Percentiles rank a stretch among this genome's conserved stretches.
phyloP scores from a whole-genome alignment of 2,797 vertebrate genomes.

The Geotrypetes seraphini region DNA sequence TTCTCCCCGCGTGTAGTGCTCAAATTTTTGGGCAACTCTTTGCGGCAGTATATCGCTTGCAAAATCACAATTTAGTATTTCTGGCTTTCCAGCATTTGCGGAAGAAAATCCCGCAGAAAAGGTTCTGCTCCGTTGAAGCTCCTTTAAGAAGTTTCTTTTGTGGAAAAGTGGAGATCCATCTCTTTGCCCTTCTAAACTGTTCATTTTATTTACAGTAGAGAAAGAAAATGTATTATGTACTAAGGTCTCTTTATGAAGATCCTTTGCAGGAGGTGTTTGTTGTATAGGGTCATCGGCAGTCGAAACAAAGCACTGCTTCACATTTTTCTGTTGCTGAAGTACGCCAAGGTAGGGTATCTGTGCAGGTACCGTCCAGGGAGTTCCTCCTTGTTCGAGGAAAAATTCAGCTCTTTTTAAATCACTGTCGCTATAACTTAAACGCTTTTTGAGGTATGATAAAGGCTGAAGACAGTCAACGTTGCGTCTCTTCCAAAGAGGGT shows the following conservation, averaged over 20 bases:
- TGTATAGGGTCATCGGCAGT: not conserved
- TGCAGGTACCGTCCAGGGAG: slow-evolving; percentile 46
- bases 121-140: slow-evolving; percentile 58
- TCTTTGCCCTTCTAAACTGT: slow-evolving; percentile 24
- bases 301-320: slow-evolving; percentile 14
- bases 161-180: slow-evolving; percentile 25
- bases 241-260: slow-evolving; percentile 37
- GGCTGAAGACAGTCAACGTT: slow-evolving; percentile 48
- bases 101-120: slow-evolving; percentile 54
- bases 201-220: slow-evolving; percentile 57
- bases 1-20: slow-evolving; percentile 7
- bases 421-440: slow-evolving; percentile 83
- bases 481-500: slow-evolving; percentile 65
- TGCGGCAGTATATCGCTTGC: not conserved
- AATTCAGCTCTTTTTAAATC: slow-evolving; percentile 60
- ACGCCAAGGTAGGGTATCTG: slow-evolving; percentile 29
- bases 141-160: slow-evolving; percentile 39
- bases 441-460: slow-evolving; percentile 48
- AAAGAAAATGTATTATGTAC: slow-evolving; percentile 48
- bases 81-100: slow-evolving; percentile 22
- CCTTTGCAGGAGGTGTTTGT: slow-evolving; percentile 14
- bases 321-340: slow-evolving; percentile 39
- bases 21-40: slow-evolving; percentile 16
- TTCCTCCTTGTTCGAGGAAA: slow-evolving; percentile 51
- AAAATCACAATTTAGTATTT: slow-evolving; percentile 1